Percentiles rank a stretch among this genome's conserved stretches.
Evolutionary conservation across 2,797 vertebrate species (phyloP).

Genomic region (Oreonectes daqikongensis): DNA sequence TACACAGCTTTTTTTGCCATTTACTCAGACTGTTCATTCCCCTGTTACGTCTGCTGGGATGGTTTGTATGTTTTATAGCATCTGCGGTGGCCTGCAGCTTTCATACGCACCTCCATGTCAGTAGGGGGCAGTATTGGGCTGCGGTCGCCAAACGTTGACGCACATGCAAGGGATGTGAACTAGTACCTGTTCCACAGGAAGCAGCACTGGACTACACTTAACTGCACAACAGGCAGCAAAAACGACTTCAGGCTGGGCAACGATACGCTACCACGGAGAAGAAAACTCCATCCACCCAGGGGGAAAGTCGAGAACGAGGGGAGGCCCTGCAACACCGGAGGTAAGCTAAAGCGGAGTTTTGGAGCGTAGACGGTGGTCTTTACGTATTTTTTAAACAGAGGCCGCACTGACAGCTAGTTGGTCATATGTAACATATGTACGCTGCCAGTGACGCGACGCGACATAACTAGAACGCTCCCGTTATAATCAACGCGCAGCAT

Average conservation of each 20-base stretch:
- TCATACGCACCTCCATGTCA: background rate
- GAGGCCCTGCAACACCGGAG: constrained; percentile 64
- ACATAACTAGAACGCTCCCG: background rate
- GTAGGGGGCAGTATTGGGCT: background rate
- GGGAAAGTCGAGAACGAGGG: constrained; percentile 53
- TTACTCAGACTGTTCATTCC: too few species aligned
- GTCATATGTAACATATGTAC: background rate
- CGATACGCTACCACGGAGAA: constrained; percentile 66
- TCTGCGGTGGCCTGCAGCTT: too few species aligned
- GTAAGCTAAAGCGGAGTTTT: constrained; percentile 55
- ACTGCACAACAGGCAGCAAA: constrained; percentile 45
- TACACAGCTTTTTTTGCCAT: too few species aligned
- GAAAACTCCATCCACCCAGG: constrained; percentile 64
- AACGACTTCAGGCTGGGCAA: constrained; percentile 68
- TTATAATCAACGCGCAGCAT: background rate
- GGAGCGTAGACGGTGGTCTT: background rate
- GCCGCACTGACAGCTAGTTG: constrained; percentile 37
- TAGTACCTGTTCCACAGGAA: constrained; percentile 35
- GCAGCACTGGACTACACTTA: constrained; percentile 13
- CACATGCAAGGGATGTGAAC: background rate
- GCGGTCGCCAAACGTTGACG: background rate
- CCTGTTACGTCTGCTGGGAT: too few species aligned
- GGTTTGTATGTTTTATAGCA: too few species aligned
- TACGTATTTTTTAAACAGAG: constrained; percentile 13
- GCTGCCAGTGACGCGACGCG: constrained; percentile 12